Conservation (phyloP, 2,888 invertebrate genomes). For the Apotomis turbidana region DNA sequence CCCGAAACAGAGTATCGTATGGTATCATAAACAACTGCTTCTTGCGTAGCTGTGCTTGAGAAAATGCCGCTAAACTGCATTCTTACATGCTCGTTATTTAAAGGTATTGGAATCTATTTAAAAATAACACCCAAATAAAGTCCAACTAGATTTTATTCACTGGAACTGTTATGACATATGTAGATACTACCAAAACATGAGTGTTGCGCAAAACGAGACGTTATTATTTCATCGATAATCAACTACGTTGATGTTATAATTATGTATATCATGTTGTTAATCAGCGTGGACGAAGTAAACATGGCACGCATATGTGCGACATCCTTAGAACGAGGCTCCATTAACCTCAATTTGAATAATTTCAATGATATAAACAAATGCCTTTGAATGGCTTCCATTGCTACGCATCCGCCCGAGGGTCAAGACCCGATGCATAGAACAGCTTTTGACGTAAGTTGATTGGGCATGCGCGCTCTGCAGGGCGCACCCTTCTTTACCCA, state of each 20-base stretch:
- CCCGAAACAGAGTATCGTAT: conserved; percentile 70
- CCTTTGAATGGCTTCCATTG: conserved; percentile 72
- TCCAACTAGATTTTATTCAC: conserved; percentile 5
- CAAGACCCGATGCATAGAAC: conserved; percentile 61
- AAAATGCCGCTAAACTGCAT: conserved; percentile 59
- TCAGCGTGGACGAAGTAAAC: conserved; percentile 71
- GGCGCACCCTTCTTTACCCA: conserved; percentile 50
- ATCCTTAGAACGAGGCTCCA: conserved; percentile 75
- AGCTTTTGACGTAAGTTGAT: conserved; percentile 53
- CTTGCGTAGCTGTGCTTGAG: conserved; percentile 69
- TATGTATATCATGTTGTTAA: conserved; percentile 66
- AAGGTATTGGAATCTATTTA: conserved; percentile 5
- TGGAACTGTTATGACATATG: conserved; percentile 23
- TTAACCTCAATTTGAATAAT: conserved; percentile 81
- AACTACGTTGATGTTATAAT: conserved; percentile 39
- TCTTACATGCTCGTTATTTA: conserved; percentile 58
- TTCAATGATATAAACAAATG: conserved; percentile 75
- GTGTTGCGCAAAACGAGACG: conserved; percentile 56
- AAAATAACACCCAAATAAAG: not conserved
- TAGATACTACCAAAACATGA: conserved; percentile 37
- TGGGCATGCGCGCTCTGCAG: conserved; percentile 47
- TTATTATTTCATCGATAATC: conserved; percentile 45
- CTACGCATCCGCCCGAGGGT: conserved; percentile 73
- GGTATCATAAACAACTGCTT: conserved; percentile 77
- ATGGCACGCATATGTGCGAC: conserved; percentile 81